These are phyloP conservation scores for Saccopteryx leptura DNA, from an alignment of 2,113 vertebrate genomes.

Conservation along the genomic window DNA sequence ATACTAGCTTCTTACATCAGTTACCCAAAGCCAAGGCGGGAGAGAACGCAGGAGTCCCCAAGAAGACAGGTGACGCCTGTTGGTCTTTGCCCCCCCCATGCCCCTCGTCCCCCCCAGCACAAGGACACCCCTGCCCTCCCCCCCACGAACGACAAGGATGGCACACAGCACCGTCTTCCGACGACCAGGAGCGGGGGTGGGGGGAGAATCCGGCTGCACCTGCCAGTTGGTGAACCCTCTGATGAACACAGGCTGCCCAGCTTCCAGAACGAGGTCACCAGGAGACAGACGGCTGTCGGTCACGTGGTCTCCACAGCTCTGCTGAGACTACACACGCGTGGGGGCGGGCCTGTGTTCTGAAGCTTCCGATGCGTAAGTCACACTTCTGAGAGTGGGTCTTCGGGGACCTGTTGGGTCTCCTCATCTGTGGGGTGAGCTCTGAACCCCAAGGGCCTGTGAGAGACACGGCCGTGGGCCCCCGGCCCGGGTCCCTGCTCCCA, in stretches of 20 bases:
- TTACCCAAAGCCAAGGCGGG: background rate
- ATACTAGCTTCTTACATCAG: background rate
- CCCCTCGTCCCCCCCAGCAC: no score
- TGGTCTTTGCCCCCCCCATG: rapidly evolving
- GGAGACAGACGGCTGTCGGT: background rate
- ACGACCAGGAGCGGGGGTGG: no score
- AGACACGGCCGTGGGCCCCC: no score
- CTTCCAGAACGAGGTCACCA: background rate
- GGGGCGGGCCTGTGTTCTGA: rapidly evolving
- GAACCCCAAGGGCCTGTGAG: background rate
- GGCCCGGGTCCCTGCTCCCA: no score
- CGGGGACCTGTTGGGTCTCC: background rate
- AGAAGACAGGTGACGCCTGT: background rate
- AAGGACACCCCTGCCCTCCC: rapidly evolving
- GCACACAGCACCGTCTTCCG: no score
- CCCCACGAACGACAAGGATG: rapidly evolving
- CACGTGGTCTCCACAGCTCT: background rate
- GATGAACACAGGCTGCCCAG: background rate
- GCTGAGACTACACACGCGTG: rapidly evolving
- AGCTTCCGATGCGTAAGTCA: no score
- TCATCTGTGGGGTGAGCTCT: no score
- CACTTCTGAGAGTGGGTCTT: rapidly evolving
- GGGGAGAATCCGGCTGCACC: no score
- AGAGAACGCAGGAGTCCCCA: rapidly evolving
- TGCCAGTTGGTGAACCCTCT: no score